Conservation (phyloP, 2,888 invertebrate genomes). For the Cyclophora albipunctata region DNA sequence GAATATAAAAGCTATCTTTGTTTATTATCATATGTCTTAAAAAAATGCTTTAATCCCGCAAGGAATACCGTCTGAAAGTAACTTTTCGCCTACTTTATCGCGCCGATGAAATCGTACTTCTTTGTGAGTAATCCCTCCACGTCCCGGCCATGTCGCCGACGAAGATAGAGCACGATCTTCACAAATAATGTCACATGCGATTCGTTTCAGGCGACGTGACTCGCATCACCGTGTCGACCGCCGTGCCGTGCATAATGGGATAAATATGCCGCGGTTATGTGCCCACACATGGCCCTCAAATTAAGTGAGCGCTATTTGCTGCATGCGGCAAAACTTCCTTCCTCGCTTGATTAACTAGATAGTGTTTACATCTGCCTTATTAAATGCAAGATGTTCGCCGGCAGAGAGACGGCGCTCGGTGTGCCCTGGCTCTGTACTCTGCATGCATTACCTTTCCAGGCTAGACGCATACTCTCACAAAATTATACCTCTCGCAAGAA, state of each 20-base stretch:
- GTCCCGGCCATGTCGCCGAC: constrained; percentile 71
- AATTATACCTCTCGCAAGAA: neutral
- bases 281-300: constrained; percentile 70
- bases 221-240: constrained; percentile 65
- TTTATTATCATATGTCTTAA: constrained; percentile 1
- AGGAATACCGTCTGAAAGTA: constrained; percentile 61
- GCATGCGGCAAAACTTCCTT: constrained; percentile 60
- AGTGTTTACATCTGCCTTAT: constrained; percentile 48
- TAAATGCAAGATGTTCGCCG: constrained; percentile 37
- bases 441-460: constrained; percentile 25
- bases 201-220: constrained; percentile 74
- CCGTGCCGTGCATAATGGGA: constrained; percentile 73
- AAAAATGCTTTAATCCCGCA: constrained; percentile 55
- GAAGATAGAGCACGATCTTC: constrained; percentile 77
- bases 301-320: constrained; percentile 69
- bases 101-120: constrained; percentile 73
- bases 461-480: neutral
- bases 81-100: constrained; percentile 70
- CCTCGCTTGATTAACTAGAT: constrained; percentile 61
- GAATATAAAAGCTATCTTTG: no score
- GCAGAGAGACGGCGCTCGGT: constrained; percentile 4
- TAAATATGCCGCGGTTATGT: constrained; percentile 73
- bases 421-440: constrained; percentile 13
- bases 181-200: constrained; percentile 77
- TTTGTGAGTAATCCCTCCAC: constrained; percentile 75